Percentiles rank a stretch among this genome's conserved stretches.
Evolutionary conservation across 2,113 vertebrate species (phyloP).

Genomic region (Prionailurus viverrinus): DNA sequence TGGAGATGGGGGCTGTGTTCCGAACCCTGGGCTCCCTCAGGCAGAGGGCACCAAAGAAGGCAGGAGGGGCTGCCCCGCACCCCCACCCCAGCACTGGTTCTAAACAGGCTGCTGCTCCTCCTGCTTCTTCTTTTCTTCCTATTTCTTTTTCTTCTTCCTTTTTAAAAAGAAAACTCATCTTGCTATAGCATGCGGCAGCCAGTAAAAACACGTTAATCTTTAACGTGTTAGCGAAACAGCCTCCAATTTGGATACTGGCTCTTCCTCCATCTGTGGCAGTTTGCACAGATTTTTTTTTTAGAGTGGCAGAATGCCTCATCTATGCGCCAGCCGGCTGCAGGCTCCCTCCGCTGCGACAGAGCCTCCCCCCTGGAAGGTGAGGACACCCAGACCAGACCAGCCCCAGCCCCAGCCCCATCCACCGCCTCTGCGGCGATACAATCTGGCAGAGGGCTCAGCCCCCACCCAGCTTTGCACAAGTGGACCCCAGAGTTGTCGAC

Average conservation of each 20-base stretch:
- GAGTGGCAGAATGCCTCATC: conserved; percentile 46
- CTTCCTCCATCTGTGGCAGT: conserved; percentile 76
- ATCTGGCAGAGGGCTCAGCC: not conserved
- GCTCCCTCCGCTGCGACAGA: not conserved
- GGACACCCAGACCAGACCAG: not conserved
- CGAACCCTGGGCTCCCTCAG: not conserved
- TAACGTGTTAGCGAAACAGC: conserved; percentile 75
- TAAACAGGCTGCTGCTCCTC: not conserved
- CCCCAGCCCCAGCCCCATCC: not conserved
- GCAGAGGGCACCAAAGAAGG: not conserved
- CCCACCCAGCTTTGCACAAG: not conserved
- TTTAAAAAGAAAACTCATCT: conserved; percentile 22
- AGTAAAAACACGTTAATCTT: conserved; percentile 70
- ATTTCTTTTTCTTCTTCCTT: not conserved
- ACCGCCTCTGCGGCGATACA: rapidly evolving
- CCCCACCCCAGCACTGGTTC: not conserved
- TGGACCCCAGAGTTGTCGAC: not conserved
- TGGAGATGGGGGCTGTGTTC: rapidly evolving
- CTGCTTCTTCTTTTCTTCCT: not conserved
- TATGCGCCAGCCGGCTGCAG: conserved; percentile 18
- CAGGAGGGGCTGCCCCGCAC: not conserved
- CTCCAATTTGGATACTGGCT: conserved; percentile 68
- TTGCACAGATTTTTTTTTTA: conserved; percentile 56
- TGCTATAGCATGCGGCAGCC: conserved; percentile 41
- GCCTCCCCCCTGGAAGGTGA: not conserved